phyloP scores from a whole-genome alignment of 2,888 invertebrate species.

The Campoletis raptor region DNA sequence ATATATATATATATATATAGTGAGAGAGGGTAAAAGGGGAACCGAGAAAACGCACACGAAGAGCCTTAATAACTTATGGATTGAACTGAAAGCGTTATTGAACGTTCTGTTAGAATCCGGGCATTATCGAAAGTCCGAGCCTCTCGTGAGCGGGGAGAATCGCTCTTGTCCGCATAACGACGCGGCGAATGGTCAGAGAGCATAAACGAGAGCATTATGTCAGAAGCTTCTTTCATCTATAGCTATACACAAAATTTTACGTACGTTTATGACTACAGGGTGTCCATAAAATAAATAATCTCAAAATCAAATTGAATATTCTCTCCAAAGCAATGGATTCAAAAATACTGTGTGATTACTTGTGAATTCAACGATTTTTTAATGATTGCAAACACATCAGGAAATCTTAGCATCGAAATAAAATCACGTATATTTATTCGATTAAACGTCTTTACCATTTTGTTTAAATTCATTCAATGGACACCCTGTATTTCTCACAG shows the following conservation, averaged over 20 bases:
- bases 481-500: constrained; percentile 10
- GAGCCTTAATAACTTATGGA: constrained; percentile 82
- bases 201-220: constrained; percentile 79
- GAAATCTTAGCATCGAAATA: neutral
- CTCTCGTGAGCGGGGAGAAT: constrained; percentile 43
- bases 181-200: constrained; percentile 64
- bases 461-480: too few relatives aligned
- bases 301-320: neutral
- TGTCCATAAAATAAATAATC: neutral
- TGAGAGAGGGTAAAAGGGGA: neutral
- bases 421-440: neutral
- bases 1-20: too few relatives aligned
- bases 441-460: neutral
- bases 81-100: constrained; percentile 79
- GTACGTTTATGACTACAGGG: neutral
- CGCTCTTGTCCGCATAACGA: constrained; percentile 48
- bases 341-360: neutral
- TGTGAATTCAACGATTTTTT: neutral
- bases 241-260: constrained; percentile 27
- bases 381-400: neutral
- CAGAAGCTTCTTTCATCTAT: constrained; percentile 69
- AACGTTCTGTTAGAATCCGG: constrained; percentile 81
- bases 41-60: constrained; percentile 76
- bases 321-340: neutral
- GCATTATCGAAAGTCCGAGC: constrained; percentile 79